Evolutionary conservation across 2,113 vertebrate genomes (phyloP).

Genomic region (Hemiprocne comata): DNA sequence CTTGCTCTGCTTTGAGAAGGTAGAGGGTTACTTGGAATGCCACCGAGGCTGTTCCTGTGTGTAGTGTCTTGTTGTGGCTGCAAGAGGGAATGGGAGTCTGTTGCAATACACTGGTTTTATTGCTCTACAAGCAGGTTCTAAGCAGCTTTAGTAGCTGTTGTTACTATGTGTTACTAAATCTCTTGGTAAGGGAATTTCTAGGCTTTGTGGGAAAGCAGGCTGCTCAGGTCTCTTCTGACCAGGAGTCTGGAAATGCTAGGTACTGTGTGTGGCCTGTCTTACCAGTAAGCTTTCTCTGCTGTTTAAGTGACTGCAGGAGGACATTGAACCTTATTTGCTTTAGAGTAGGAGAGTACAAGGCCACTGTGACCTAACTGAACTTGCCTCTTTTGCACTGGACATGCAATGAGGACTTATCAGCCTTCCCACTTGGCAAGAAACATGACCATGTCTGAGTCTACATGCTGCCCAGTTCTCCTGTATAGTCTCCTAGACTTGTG

Average conservation of each 20-base stretch:
- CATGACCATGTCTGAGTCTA: not conserved
- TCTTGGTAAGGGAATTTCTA: not conserved
- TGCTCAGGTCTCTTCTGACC: not conserved
- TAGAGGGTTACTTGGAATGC: slow-evolving; percentile 46
- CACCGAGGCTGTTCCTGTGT: slow-evolving; percentile 27
- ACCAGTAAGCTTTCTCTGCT: not conserved
- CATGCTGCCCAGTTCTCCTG: fast-evolving
- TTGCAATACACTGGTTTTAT: slow-evolving; percentile 25
- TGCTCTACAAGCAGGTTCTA: slow-evolving; percentile 15
- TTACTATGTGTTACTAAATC: slow-evolving; percentile 28
- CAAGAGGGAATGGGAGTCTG: not conserved
- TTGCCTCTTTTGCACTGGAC: not conserved
- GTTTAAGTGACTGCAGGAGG: not conserved
- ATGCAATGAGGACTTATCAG: not conserved
- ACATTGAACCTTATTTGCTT: not conserved
- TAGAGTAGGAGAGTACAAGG: not conserved
- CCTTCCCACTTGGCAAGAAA: not conserved
- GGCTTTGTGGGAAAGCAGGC: not conserved
- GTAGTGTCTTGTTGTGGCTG: not conserved
- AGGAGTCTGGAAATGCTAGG: not conserved
- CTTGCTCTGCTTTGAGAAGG: not conserved
- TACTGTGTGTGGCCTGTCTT: not conserved
- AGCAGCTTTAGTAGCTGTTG: slow-evolving; percentile 3
- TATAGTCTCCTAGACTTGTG: not conserved
- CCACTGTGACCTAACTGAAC: not conserved